phyloP scores from a whole-genome alignment of 2,797 vertebrate species.

The Girardinus metallicus region DNA sequence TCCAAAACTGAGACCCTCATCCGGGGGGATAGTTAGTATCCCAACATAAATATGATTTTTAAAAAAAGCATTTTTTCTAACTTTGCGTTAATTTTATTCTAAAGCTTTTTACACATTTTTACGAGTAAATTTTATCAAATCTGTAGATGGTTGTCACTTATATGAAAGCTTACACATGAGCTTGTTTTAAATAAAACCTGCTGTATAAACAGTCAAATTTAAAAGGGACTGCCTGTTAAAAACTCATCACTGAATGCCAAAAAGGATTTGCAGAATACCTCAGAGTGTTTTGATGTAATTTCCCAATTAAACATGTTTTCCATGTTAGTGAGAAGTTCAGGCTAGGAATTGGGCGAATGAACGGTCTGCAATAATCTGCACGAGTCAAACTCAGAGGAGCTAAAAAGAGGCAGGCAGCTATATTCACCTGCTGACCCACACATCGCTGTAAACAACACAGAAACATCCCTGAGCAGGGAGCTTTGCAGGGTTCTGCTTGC shows the following conservation, averaged over 20 bases:
- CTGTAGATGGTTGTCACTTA: not conserved
- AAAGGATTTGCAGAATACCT: not conserved
- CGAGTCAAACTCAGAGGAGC: slow-evolving; percentile 48
- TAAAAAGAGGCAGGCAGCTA: slow-evolving; percentile 1
- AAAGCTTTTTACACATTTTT: not conserved
- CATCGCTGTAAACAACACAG: slow-evolving; percentile 46
- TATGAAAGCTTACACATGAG: not conserved
- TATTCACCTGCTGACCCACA: slow-evolving; percentile 12
- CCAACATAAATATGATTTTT: not conserved
- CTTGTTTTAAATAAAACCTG: not conserved
- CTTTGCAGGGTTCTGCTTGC: slow-evolving; percentile 48
- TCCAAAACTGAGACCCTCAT: not conserved
- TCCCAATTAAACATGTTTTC: not conserved
- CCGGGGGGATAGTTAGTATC: no score
- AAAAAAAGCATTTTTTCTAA: not conserved
- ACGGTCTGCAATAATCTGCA: slow-evolving; percentile 38
- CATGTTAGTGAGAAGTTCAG: slow-evolving; percentile 8
- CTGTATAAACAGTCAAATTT: not conserved
- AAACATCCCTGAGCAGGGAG: slow-evolving; percentile 28
- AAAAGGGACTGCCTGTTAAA: accelerated
- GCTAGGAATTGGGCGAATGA: slow-evolving; percentile 9
- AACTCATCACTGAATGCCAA: not conserved
- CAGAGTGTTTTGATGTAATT: not conserved
- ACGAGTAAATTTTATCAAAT: not conserved
- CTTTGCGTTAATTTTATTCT: not conserved